phyloP scores from a whole-genome alignment of 2,888 invertebrate species.

The Cosmorhoe ocellata region DNA sequence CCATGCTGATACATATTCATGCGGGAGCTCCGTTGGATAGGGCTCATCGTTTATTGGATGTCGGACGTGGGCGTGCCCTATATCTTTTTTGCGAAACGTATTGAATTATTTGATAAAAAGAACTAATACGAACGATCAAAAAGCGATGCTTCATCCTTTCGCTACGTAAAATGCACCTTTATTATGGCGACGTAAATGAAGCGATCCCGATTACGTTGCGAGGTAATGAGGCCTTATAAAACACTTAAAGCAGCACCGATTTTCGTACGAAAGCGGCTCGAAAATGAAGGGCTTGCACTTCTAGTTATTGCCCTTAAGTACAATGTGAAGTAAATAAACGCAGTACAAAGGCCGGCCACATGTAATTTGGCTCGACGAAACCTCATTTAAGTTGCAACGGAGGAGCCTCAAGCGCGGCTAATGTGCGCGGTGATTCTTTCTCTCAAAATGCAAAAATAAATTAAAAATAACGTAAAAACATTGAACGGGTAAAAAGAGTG shows the following conservation, averaged over 20 bases:
- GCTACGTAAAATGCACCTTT: constrained; percentile 23
- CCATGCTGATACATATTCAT: constrained; percentile 37
- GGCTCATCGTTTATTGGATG: constrained; percentile 46
- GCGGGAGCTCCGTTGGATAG: constrained; percentile 39
- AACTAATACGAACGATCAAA: constrained; percentile 20
- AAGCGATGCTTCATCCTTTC: constrained; percentile 18
- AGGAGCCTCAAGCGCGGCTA: constrained; percentile 64
- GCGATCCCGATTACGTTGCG: constrained; percentile 44
- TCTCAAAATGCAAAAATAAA: constrained; percentile 74
- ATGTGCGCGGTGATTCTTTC: constrained; percentile 66
- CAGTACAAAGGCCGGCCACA: constrained; percentile 64
- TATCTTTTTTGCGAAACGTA: constrained; percentile 36
- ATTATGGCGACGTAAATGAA: constrained; percentile 39
- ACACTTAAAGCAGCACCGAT: constrained; percentile 58
- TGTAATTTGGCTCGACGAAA: constrained; percentile 77
- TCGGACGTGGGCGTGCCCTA: constrained; percentile 46
- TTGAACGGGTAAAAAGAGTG: constrained; percentile 68
- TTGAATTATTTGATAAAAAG: constrained; percentile 32
- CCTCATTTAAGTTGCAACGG: constrained; percentile 73
- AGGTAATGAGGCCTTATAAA: constrained; percentile 53
- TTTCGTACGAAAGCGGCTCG: constrained; percentile 60
- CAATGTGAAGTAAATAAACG: constrained; percentile 80
- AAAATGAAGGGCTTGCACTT: constrained; percentile 69
- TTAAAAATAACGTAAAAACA: constrained; percentile 75
- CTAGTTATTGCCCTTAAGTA: constrained; percentile 80